A percentile compares a stretch with the other conserved stretches of the same genome.
Evolutionary conservation across 2,797 vertebrate species (phyloP).

Genomic region (Meda fulgida): DNA sequence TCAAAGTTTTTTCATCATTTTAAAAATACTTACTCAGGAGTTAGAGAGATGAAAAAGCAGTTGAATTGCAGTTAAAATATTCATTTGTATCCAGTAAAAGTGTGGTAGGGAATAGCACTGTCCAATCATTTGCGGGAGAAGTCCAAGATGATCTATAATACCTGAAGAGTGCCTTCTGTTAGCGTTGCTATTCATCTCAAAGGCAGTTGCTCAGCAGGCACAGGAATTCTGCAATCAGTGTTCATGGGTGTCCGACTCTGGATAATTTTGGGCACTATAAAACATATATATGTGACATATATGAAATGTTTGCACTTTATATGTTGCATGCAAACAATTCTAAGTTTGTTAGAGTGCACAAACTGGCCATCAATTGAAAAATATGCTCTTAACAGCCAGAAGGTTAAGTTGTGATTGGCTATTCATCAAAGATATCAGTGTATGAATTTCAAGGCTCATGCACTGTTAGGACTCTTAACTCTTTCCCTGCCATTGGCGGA

Average conservation of each 20-base stretch:
- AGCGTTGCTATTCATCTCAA: not conserved
- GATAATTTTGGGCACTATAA: not conserved
- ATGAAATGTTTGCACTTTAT: not conserved
- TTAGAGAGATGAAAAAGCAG: slow-evolving; percentile 39
- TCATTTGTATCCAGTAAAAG: slow-evolving; percentile 57
- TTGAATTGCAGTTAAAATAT: slow-evolving; percentile 56
- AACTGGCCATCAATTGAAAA: not conserved
- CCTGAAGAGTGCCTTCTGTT: not conserved
- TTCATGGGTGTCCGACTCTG: not conserved
- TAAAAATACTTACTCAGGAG: slow-evolving; percentile 28
- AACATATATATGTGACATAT: not conserved
- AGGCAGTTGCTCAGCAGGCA: not conserved
- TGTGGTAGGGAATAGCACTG: slow-evolving; percentile 53
- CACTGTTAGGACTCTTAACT: too few relatives aligned
- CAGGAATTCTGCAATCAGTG: not conserved
- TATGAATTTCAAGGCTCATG: too few relatives aligned
- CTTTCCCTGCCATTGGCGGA: too few relatives aligned
- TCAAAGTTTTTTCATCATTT: slow-evolving; percentile 49
- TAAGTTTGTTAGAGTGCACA: not conserved
- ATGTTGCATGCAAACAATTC: not conserved
- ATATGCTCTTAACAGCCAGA: too few relatives aligned
- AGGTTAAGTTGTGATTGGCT: not conserved
- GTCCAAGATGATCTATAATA: not conserved
- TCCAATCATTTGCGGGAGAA: slow-evolving; percentile 51
- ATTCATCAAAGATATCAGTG: not conserved